A percentile compares a stretch with the other conserved stretches of the same genome.
These are phyloP conservation scores for Ormyrus pomaceus DNA, from an alignment of 2,888 invertebrate species.

Conservation along the genomic window DNA sequence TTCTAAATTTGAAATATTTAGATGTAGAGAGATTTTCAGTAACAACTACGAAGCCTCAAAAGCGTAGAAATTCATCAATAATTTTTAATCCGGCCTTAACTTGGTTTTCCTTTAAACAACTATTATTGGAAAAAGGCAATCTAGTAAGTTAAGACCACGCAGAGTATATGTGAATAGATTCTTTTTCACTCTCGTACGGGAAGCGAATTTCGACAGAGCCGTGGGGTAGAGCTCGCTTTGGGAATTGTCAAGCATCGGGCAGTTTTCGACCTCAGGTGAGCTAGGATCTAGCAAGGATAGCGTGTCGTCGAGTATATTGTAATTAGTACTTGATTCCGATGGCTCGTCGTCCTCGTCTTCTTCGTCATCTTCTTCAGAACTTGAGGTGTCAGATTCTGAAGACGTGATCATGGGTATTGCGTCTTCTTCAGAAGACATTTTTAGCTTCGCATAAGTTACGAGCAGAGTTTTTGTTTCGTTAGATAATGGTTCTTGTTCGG, in stretches of 20 bases:
- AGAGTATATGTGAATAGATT: constrained; percentile 7
- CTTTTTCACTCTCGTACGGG: constrained; percentile 46
- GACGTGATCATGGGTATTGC: constrained; percentile 69
- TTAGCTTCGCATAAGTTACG: constrained; percentile 42
- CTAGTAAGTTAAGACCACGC: background rate
- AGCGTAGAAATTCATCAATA: constrained; percentile 36
- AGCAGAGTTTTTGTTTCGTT: constrained; percentile 23
- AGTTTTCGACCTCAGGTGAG: constrained; percentile 51
- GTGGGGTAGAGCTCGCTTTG: constrained; percentile 22
- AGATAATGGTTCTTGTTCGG: background rate
- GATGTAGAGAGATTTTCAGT: too few species aligned
- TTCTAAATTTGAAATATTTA: too few species aligned
- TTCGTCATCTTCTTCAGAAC: constrained; percentile 62
- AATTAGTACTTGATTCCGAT: constrained; percentile 70
- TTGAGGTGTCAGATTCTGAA: constrained; percentile 70
- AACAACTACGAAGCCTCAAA: background rate
- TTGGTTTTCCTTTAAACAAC: background rate
- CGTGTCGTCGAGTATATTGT: constrained; percentile 69
- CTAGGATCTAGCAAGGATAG: constrained; percentile 59
- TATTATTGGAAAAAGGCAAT: background rate
- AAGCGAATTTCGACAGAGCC: constrained; percentile 17
- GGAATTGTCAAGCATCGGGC: constrained; percentile 14
- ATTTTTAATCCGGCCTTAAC: constrained; percentile 20
- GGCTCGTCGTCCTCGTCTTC: constrained; percentile 65
- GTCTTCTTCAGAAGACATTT: constrained; percentile 49